These are phyloP conservation scores for Synergus gifuensis DNA, from an alignment of 2,888 invertebrate species.

Conservation along the genomic window DNA sequence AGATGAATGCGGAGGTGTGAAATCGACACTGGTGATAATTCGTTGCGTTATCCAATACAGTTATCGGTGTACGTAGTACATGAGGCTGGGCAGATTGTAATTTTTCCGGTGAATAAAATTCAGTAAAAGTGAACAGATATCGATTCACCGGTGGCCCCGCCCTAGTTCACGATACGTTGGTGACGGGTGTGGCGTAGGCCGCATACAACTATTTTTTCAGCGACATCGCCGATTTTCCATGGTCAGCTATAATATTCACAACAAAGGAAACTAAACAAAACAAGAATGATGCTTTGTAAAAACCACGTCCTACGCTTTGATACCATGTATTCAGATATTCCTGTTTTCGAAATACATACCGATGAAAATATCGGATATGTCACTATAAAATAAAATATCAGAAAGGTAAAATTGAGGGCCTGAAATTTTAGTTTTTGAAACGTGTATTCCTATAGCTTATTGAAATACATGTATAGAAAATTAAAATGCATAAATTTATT, in stretches of 20 bases:
- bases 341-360: background rate
- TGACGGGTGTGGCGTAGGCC: slow-evolving; percentile 56
- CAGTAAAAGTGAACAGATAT: slow-evolving; percentile 67
- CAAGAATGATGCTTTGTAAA: slow-evolving; percentile 14
- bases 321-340: slow-evolving; percentile 11
- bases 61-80: slow-evolving; percentile 14
- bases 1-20: slow-evolving; percentile 13
- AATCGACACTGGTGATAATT: slow-evolving; percentile 15
- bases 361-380: slow-evolving; percentile 5
- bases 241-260: slow-evolving; percentile 49
- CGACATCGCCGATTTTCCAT: slow-evolving; percentile 59
- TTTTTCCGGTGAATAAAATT: slow-evolving; percentile 63
- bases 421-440: no score
- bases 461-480: no score
- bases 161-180: slow-evolving; percentile 62
- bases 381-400: background rate
- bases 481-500: no score
- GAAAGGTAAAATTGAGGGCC: no score
- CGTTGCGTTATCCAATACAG: slow-evolving; percentile 22
- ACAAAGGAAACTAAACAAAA: slow-evolving; percentile 23
- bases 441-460: no score
- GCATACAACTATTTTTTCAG: slow-evolving; percentile 62
- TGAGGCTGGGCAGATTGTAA: slow-evolving; percentile 20
- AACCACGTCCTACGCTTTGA: slow-evolving; percentile 10
- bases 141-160: slow-evolving; percentile 68